phyloP scores from a whole-genome alignment of 2,113 vertebrate genomes.

The Xiphophorus hellerii region DNA sequence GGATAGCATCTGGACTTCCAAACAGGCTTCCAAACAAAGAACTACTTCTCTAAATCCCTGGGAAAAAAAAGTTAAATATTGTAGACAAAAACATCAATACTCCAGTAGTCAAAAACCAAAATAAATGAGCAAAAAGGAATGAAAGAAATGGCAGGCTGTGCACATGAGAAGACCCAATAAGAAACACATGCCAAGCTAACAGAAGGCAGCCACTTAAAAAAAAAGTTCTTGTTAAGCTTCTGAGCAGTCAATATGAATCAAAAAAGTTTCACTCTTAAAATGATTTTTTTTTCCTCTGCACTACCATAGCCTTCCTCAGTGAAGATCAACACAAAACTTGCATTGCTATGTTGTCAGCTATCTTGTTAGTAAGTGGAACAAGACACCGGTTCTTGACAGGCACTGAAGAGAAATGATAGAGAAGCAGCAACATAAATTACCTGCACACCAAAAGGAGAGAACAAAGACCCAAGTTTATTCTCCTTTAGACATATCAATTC shows the following conservation, averaged over 20 bases:
- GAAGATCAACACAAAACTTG: slow-evolving; percentile 50
- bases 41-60: slow-evolving; percentile 8
- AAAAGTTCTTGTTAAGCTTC: slow-evolving; percentile 12
- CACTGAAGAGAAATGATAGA: slow-evolving; percentile 33
- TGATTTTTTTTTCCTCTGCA: slow-evolving; percentile 20
- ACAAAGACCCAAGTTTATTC: background rate
- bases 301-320: slow-evolving; percentile 8
- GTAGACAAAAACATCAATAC: slow-evolving; percentile 12
- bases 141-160: background rate
- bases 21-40: slow-evolving; percentile 17
- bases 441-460: background rate
- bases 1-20: slow-evolving; percentile 3
- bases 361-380: slow-evolving; percentile 41
- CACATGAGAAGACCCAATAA: background rate
- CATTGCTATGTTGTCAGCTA: slow-evolving; percentile 58
- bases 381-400: slow-evolving; percentile 35
- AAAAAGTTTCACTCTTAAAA: slow-evolving; percentile 51
- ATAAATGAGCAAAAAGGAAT: slow-evolving; percentile 2
- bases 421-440: slow-evolving; percentile 18
- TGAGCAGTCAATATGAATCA: slow-evolving; percentile 24
- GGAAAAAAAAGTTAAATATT: slow-evolving; percentile 5
- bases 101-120: slow-evolving; percentile 2
- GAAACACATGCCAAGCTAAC: background rate
- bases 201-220: background rate
- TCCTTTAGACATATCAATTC: background rate